Conservation (phyloP, 2,888 invertebrate genomes). For the Ditula angustiorana region DNA sequence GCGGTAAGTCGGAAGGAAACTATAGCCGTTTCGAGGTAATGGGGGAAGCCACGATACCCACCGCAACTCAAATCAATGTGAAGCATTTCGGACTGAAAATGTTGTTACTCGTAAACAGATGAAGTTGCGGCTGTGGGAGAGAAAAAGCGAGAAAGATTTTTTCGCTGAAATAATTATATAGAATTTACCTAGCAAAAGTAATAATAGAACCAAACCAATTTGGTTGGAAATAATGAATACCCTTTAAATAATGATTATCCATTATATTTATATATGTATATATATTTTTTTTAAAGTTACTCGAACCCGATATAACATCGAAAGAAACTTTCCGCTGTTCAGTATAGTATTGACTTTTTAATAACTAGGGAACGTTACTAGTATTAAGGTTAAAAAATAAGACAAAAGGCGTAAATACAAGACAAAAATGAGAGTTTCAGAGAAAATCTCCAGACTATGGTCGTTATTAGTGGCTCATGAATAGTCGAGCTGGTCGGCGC, state of each 20-base stretch:
- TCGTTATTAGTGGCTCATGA: slow-evolving; percentile 26
- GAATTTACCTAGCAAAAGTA: not conserved
- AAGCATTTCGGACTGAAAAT: not conserved
- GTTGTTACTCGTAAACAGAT: not conserved
- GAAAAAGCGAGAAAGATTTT: not conserved
- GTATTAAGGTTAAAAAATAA: too few relatives aligned
- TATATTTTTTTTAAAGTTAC: too few relatives aligned
- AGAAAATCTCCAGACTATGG: not conserved
- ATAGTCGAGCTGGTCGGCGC: slow-evolving; percentile 5
- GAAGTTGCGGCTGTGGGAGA: not conserved
- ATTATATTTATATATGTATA: too few relatives aligned
- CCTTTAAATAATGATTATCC: too few relatives aligned
- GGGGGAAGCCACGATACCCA: slow-evolving; percentile 14
- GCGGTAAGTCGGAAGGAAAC: slow-evolving; percentile 44
- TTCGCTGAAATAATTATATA: too few relatives aligned
- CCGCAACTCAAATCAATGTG: slow-evolving; percentile 7
- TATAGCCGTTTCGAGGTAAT: slow-evolving; percentile 32
- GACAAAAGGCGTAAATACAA: not conserved
- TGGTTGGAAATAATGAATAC: too few relatives aligned
- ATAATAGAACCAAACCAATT: not conserved
- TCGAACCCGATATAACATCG: too few relatives aligned
- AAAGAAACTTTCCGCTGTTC: too few relatives aligned
- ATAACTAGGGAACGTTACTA: too few relatives aligned
- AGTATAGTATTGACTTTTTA: too few relatives aligned
- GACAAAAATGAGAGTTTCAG: not conserved